These are phyloP conservation scores for Ridgeia piscesae DNA, from an alignment of 1,140 invertebrate species.

Conservation along the genomic window DNA sequence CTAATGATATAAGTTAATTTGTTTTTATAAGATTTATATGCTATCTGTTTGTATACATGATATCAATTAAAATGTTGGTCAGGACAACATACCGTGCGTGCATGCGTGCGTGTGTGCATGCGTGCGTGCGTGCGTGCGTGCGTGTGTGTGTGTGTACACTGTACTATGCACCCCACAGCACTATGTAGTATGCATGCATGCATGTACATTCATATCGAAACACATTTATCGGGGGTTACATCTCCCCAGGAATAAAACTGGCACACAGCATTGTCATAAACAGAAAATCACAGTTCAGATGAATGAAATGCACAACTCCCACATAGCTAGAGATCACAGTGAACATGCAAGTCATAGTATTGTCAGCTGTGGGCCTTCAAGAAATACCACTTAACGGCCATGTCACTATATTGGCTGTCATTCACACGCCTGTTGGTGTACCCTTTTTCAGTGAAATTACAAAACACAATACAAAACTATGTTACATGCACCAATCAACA, in stretches of 20 bases:
- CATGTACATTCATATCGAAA: not conserved
- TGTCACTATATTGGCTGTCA: no score
- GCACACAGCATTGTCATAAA: not conserved
- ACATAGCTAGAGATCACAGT: no score
- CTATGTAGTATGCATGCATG: not conserved
- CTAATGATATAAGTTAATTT: no score
- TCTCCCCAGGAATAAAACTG: not conserved
- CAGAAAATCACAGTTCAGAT: not conserved
- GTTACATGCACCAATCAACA: no score
- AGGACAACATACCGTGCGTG: no score
- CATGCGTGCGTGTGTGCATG: no score
- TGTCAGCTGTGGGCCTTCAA: not conserved
- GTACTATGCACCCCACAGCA: not conserved
- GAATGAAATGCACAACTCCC: not conserved
- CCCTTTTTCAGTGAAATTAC: no score
- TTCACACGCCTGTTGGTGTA: no score
- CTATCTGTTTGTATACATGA: no score
- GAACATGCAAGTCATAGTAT: not conserved
- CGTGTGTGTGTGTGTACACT: not conserved
- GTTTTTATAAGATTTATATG: no score
- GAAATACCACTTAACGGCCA: not conserved
- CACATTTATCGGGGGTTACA: not conserved
- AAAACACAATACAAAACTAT: no score
- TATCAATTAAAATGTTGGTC: no score
- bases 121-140: not conserved